phyloP scores from a whole-genome alignment of 2,888 invertebrate species.

The Andricus curvator region DNA sequence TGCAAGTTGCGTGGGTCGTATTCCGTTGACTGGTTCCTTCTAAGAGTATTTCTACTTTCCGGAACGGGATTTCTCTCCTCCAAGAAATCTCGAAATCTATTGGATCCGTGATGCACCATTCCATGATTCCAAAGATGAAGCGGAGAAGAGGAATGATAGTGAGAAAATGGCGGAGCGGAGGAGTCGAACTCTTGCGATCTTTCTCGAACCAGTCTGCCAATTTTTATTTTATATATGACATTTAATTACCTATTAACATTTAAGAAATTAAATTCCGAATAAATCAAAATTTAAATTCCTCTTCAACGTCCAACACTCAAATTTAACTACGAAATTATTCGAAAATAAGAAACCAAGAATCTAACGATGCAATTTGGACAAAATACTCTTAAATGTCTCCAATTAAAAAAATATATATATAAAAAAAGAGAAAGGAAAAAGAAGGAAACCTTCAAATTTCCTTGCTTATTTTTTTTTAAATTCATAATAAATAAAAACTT shows the following conservation, averaged over 20 bases:
- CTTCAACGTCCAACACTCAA: too few species aligned
- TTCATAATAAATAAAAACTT: background rate
- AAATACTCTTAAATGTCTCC: too few species aligned
- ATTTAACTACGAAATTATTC: too few species aligned
- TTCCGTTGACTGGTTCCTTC: slow-evolving; percentile 26
- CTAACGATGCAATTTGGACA: too few species aligned
- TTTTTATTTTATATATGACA: background rate
- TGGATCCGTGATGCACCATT: background rate
- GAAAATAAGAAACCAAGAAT: too few species aligned
- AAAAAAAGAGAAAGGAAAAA: too few species aligned
- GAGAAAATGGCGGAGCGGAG: slow-evolving; percentile 8
- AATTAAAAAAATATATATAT: too few species aligned
- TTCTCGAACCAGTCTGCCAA: slow-evolving; percentile 16
- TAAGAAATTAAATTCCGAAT: too few species aligned
- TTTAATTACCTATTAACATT: too few species aligned
- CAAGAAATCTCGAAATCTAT: slow-evolving; percentile 13
- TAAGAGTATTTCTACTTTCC: slow-evolving; percentile 20
- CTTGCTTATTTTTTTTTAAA: background rate
- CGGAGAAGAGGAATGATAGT: slow-evolving; percentile 21
- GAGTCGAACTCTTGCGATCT: slow-evolving; percentile 32
- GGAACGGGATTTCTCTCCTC: slow-evolving; percentile 5
- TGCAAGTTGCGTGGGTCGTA: slow-evolving; percentile 19
- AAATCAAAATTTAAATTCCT: too few species aligned
- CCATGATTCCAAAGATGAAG: slow-evolving; percentile 34
- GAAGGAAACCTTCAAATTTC: too few species aligned